These are phyloP conservation scores for Polydrusus tereticollis DNA, from an alignment of 2,888 invertebrate species.

Conservation along the genomic window DNA sequence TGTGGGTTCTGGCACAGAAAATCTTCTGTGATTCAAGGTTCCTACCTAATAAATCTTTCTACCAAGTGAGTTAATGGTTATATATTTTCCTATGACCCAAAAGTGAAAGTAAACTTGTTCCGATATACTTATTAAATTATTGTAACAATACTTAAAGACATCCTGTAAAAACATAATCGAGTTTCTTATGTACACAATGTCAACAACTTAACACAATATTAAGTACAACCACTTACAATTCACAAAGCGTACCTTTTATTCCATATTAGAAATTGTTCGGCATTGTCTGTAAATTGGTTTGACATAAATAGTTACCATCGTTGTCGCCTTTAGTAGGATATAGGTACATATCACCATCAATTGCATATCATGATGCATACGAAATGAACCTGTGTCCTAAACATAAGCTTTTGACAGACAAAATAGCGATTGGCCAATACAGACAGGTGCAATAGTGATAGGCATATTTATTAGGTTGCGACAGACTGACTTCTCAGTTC, in stretches of 20 bases:
- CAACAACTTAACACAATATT: conserved; percentile 26
- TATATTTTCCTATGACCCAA: not conserved
- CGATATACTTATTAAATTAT: conserved; percentile 9
- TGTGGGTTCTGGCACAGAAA: no score
- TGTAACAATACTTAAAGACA: conserved; percentile 27
- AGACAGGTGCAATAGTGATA: not conserved
- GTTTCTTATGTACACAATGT: not conserved
- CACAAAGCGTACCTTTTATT: conserved; percentile 30
- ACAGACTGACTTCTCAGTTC: no score
- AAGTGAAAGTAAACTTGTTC: conserved; percentile 3
- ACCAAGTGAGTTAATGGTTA: no score
- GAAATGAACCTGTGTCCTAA: not conserved
- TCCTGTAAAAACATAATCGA: conserved; percentile 15
- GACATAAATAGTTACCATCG: conserved; percentile 39
- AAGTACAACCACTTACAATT: conserved; percentile 26
- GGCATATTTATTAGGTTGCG: no score
- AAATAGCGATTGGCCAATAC: not conserved
- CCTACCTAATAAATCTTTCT: no score
- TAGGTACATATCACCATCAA: not conserved
- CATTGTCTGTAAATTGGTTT: conserved; percentile 45
- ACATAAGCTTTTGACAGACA: not conserved
- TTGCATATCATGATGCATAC: conserved; percentile 12
- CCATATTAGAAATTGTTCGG: conserved; percentile 39
- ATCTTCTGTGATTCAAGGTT: no score
- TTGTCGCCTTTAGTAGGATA: conserved; percentile 25